Conservation (phyloP, 2,797 vertebrate species). For the Pipistrellus pipistrellus region DNA sequence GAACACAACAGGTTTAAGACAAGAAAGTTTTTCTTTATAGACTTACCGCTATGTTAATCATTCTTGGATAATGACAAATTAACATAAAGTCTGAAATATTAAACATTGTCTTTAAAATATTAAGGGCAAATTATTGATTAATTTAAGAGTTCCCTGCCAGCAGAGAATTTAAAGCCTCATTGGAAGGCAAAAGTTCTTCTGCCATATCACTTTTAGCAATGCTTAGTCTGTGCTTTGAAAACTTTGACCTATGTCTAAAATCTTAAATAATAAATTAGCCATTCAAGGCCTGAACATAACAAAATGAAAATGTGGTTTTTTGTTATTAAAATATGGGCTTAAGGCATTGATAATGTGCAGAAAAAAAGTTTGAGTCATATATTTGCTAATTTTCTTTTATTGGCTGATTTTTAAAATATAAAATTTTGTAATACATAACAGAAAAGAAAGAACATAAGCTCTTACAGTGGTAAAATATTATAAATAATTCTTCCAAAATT, state of each 20-base stretch:
- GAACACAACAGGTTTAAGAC: conserved; percentile 49
- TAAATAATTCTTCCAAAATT: conserved; percentile 76
- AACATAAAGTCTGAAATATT: conserved; percentile 51
- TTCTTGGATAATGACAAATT: not conserved
- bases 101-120: conserved; percentile 34
- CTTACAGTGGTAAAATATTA: conserved; percentile 56
- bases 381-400: conserved; percentile 67
- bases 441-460: conserved; percentile 49
- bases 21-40: not conserved
- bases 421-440: conserved; percentile 60
- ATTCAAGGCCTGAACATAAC: not conserved
- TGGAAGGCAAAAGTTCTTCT: not conserved
- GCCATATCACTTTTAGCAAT: not conserved
- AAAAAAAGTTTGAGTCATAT: conserved; percentile 37
- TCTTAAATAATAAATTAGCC: not conserved
- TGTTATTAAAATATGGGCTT: not conserved
- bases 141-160: not conserved
- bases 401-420: conserved; percentile 56
- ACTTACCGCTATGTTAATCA: not conserved
- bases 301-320: conserved; percentile 2
- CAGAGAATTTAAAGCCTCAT: not conserved
- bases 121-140: not conserved
- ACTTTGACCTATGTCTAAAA: not conserved
- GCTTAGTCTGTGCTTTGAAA: not conserved
- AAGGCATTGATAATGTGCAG: not conserved